phyloP scores from a whole-genome alignment of 2,888 invertebrate genomes.

The Eupithecia insigniata region DNA sequence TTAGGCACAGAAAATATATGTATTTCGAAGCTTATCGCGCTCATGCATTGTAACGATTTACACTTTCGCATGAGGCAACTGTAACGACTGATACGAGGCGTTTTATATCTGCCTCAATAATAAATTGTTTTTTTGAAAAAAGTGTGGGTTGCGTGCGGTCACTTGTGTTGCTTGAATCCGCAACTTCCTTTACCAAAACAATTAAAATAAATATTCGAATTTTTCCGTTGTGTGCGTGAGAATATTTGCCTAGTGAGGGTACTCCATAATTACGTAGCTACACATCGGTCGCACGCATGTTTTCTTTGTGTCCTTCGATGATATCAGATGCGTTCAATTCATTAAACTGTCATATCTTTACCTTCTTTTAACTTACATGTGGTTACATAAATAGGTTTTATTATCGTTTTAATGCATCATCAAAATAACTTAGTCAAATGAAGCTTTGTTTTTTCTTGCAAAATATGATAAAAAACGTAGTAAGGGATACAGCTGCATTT shows the following conservation, averaged over 20 bases:
- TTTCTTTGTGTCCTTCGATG: slow-evolving; percentile 62
- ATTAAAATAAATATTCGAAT: slow-evolving; percentile 63
- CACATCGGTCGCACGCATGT: slow-evolving; percentile 62
- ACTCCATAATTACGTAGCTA: slow-evolving; percentile 39
- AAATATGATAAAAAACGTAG: slow-evolving; percentile 55
- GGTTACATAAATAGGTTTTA: slow-evolving; percentile 17
- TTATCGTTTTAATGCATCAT: slow-evolving; percentile 37
- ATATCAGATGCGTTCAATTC: slow-evolving; percentile 50
- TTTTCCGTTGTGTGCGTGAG: slow-evolving; percentile 63
- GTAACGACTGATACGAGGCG: slow-evolving; percentile 50
- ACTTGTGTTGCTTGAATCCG: slow-evolving; percentile 69
- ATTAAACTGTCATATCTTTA: slow-evolving; percentile 34
- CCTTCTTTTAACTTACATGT: slow-evolving; percentile 16
- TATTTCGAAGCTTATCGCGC: slow-evolving; percentile 77
- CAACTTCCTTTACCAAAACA: slow-evolving; percentile 73
- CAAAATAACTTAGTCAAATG: slow-evolving; percentile 36
- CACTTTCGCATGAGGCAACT: slow-evolving; percentile 66
- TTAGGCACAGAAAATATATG: slow-evolving; percentile 62
- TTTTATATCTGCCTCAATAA: slow-evolving; percentile 53
- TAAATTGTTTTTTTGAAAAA: slow-evolving; percentile 51
- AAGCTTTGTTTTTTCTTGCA: slow-evolving; percentile 31
- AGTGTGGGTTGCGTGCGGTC: slow-evolving; percentile 59
- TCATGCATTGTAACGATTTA: slow-evolving; percentile 73
- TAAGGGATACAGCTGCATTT: slow-evolving; percentile 59
- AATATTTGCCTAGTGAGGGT: slow-evolving; percentile 51